Evolutionary conservation across 2,113 vertebrate species (phyloP), one percentile per base, ranked within the genome.

Genomic region (Cygnus buccinator): DNA sequence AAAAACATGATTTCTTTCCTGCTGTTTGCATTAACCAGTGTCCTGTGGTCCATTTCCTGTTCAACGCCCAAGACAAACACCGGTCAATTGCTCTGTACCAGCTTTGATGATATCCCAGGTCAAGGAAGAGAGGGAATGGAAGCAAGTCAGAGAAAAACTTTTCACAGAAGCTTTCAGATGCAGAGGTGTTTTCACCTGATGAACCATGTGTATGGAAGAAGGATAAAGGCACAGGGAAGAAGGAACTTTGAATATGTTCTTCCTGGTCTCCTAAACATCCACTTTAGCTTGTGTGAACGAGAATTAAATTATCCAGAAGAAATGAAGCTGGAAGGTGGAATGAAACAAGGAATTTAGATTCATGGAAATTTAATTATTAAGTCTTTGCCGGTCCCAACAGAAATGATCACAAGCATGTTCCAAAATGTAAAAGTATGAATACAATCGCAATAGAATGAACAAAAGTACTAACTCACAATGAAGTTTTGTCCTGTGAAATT

Each of bases 21-120:
- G 18, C 18, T 81, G 10, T 62, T 85, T 88, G 28, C 19, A 58
- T 79, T 76, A 72, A 41, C 18, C 9, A 17, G 8, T 52, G 2
- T 65, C 5, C 18, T 16, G 28, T 17, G 12, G 16, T 66, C 12
- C 44, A 25, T 77, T 67, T 76, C 76, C 23, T 20, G 16, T 59
- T 87, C 31, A 12, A 25, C 2, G 14, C 3, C 29, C 58, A 62
- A 21, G 18, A 65, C 39, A 83, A 72, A 65, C 46, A 2, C 5
- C 35, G 62, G 7, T 14, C 44, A 2, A 2, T 33, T 91, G n/a
- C 5, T 9, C 8, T 1, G 0, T 67, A 29, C 11, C 39, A 82
- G 3, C 5, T 37, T 68, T 48, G 39, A 43, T 23, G 29, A 22
- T n/a, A 10, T 46, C 13, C 5, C 10, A 31, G 35, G 16, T 39